Conservation (phyloP, 1,140 invertebrate genomes). For the Palaemon carinicauda region DNA sequence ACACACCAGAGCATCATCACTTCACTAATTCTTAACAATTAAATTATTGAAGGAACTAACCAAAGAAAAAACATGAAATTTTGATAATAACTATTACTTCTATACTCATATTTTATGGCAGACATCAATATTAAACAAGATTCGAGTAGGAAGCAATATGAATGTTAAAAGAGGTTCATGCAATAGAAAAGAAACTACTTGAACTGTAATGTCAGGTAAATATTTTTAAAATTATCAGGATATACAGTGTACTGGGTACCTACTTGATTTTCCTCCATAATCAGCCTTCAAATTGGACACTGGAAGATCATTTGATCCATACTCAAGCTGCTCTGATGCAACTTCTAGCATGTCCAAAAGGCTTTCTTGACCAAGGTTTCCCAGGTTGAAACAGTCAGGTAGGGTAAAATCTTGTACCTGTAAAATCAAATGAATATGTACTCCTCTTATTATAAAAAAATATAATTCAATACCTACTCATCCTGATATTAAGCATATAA, state of each 20-base stretch:
- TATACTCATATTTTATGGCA: too few relatives aligned
- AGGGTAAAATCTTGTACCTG: constrained; percentile 26
- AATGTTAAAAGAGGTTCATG: too few relatives aligned
- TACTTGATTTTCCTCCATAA: constrained; percentile 39
- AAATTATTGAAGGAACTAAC: too few relatives aligned
- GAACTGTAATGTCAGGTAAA: too few relatives aligned
- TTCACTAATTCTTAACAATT: too few relatives aligned
- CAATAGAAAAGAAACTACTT: too few relatives aligned
- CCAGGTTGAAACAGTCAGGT: constrained; percentile 24
- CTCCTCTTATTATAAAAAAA: too few relatives aligned
- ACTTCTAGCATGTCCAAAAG: constrained; percentile 39
- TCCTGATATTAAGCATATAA: too few relatives aligned
- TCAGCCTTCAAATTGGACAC: constrained; percentile 23
- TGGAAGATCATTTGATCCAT: neutral
- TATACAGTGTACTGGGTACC: neutral
- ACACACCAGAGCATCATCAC: too few relatives aligned
- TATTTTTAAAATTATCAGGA: neutral
- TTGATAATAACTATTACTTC: neutral
- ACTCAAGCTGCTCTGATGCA: constrained; percentile 21
- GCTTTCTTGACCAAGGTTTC: constrained; percentile 8
- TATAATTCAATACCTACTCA: too few relatives aligned
- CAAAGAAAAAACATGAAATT: neutral
- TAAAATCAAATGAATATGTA: neutral
- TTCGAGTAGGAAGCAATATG: too few relatives aligned
- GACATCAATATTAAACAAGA: too few relatives aligned